These are phyloP conservation scores for Huso huso DNA, from an alignment of 2,797 vertebrate species.

Conservation along the genomic window DNA sequence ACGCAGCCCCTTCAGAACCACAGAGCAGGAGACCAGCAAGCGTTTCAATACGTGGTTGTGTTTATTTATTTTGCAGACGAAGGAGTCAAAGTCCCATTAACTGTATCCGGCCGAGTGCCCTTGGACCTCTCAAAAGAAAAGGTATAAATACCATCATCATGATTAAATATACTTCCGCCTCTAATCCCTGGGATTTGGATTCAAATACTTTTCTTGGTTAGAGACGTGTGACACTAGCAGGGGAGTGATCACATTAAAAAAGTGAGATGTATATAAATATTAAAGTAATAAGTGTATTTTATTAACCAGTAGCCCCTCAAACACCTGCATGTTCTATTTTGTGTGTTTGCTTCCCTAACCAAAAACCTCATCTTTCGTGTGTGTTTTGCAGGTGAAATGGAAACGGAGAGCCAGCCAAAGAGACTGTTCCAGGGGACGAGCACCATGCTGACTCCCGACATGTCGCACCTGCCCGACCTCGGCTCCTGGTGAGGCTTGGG, in stretches of 20 bases:
- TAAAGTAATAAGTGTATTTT: too few species aligned
- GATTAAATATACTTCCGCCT: too few species aligned
- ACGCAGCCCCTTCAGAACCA: too few species aligned
- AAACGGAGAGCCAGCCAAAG: slow-evolving; percentile 93
- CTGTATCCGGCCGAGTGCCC: slow-evolving; percentile 76
- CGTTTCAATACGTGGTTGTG: neutral
- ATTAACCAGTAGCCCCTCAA: too few species aligned
- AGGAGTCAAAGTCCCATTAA: slow-evolving; percentile 84
- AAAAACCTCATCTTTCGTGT: neutral
- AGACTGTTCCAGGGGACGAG: slow-evolving; percentile 93
- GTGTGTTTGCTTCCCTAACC: too few species aligned
- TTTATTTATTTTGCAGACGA: slow-evolving; percentile 49
- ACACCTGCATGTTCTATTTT: neutral
- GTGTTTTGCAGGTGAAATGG: slow-evolving; percentile 76
- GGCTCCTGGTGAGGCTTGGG: slow-evolving; percentile 66
- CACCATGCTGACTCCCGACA: slow-evolving; percentile 82
- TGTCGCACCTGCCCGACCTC: slow-evolving; percentile 73
- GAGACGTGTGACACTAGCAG: too few species aligned
- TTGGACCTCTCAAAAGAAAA: slow-evolving; percentile 82
- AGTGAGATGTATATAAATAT: too few species aligned
- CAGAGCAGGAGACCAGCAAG: too few species aligned
- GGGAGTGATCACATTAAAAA: too few species aligned
- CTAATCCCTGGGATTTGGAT: too few species aligned
- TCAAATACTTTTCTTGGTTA: too few species aligned
- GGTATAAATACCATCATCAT: slow-evolving; percentile 40